These are phyloP conservation scores for Liasis olivaceus DNA, from an alignment of 2,797 vertebrate species.

Conservation along the genomic window DNA sequence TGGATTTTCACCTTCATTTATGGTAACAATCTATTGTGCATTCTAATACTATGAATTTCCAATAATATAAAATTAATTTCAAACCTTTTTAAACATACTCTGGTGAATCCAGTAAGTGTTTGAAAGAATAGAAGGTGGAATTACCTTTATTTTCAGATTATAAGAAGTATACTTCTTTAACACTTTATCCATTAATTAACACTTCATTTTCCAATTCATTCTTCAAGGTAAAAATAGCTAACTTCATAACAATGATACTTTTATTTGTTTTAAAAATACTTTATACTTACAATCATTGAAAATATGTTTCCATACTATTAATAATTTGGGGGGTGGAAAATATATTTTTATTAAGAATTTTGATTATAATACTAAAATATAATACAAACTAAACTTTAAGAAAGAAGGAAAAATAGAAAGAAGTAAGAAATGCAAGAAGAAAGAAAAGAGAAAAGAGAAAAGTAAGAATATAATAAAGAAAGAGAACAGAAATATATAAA, in stretches of 20 bases:
- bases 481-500: too few species aligned
- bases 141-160: too few species aligned
- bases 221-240: background rate
- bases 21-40: background rate
- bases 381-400: too few species aligned
- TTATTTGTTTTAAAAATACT: background rate
- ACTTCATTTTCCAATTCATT: background rate
- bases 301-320: background rate
- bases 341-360: too few species aligned
- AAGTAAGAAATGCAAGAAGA: too few species aligned
- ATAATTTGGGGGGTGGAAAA: background rate
- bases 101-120: background rate
- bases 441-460: too few species aligned
- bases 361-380: too few species aligned
- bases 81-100: background rate
- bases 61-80: background rate
- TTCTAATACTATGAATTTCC: background rate
- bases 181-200: background rate
- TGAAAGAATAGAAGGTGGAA: background rate
- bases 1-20: background rate
- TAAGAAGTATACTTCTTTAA: background rate
- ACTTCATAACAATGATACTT: background rate
- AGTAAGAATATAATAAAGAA: too few species aligned
- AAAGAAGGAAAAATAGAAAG: too few species aligned
- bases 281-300: background rate